Evolutionary conservation across 1,140 invertebrate species (phyloP), one percentile per base, ranked within the genome.

Genomic region (Frieseomelitta varia): DNA sequence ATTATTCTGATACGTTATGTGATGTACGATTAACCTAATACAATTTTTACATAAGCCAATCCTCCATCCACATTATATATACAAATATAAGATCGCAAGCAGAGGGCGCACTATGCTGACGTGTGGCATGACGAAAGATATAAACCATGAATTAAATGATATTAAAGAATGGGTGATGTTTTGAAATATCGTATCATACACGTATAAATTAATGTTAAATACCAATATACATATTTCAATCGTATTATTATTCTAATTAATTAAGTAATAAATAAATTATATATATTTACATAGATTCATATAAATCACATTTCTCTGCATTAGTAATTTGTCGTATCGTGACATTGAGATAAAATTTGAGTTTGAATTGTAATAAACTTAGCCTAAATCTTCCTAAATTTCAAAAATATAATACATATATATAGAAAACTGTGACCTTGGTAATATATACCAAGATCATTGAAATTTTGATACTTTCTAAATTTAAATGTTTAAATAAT

Each of bases 101-200:
- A 90, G 90, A 87, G 78, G 90, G 89, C 90, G 90, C 77, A 27
- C 65, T 81, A 34, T 90, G 89, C 90, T 90, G 90, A 90, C 90
- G 90, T 90, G 90, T 90, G 90, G 69, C 88, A 90, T 85, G 80
- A 87, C 69, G 80, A 87, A 76, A 89, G 71, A 67, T 24, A 30
- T 39, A 15, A 27, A 53, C 34, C 87, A 79, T 24, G 76, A 74
- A 72, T 68, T 73, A 79, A 24, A 58, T 24, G 14, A 81, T 47
- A 77, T 24, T 17, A 6, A 72, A 84, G 81, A 79, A 63, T n/a
- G 24, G 56, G 14, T 8, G 34, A 19, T 14, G 14, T 47, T 71
- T 71, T 14, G 12, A 21, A 67, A 34, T 67, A 34, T 67, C 34
- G 1, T 67, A 67, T 4, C 1, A 12, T 67, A 34, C 30, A 58